Percentiles rank a stretch among this genome's conserved stretches.
Conservation (phyloP, 2,888 invertebrate genomes). For the Stenichneumon culpator region DNA sequence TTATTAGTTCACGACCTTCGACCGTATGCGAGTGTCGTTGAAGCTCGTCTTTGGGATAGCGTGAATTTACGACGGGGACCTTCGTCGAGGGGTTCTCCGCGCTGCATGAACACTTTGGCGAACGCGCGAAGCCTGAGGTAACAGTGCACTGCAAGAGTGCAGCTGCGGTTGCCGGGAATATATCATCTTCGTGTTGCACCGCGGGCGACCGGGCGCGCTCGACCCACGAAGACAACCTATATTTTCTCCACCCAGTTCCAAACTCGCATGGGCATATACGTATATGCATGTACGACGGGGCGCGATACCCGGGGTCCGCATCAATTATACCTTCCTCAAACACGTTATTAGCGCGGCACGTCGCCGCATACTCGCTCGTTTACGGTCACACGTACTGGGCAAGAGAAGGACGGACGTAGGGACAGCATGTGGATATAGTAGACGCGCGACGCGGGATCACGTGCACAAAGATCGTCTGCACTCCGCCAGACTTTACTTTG, state of each 20-base stretch:
- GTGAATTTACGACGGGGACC: slow-evolving; percentile 62
- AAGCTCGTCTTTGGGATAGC: slow-evolving; percentile 54
- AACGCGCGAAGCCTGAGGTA: slow-evolving; percentile 67
- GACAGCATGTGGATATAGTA: background rate
- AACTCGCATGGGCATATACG: slow-evolving; percentile 72
- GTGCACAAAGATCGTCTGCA: slow-evolving; percentile 7
- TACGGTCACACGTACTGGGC: slow-evolving; percentile 57
- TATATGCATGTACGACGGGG: slow-evolving; percentile 56
- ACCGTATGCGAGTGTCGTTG: slow-evolving; percentile 49
- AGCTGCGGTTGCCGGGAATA: slow-evolving; percentile 83
- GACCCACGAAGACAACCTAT: slow-evolving; percentile 84
- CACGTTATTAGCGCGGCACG: slow-evolving; percentile 81
- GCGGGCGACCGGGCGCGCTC: slow-evolving; percentile 82
- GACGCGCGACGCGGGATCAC: slow-evolving; percentile 6
- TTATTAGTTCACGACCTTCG: slow-evolving; percentile 37
- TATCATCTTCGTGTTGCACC: slow-evolving; percentile 84
- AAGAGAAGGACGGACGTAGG: slow-evolving; percentile 5
- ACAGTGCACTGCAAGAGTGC: slow-evolving; percentile 66
- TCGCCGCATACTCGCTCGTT: slow-evolving; percentile 67
- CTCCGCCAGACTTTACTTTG: slow-evolving; percentile 34
- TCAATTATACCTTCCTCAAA: slow-evolving; percentile 84
- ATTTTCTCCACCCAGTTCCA: slow-evolving; percentile 84
- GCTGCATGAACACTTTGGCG: slow-evolving; percentile 50
- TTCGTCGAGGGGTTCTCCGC: slow-evolving; percentile 25
- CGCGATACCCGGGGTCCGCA: slow-evolving; percentile 79